Evolutionary conservation across 2,797 vertebrate species (phyloP).

Genomic region (Ibycter americanus): DNA sequence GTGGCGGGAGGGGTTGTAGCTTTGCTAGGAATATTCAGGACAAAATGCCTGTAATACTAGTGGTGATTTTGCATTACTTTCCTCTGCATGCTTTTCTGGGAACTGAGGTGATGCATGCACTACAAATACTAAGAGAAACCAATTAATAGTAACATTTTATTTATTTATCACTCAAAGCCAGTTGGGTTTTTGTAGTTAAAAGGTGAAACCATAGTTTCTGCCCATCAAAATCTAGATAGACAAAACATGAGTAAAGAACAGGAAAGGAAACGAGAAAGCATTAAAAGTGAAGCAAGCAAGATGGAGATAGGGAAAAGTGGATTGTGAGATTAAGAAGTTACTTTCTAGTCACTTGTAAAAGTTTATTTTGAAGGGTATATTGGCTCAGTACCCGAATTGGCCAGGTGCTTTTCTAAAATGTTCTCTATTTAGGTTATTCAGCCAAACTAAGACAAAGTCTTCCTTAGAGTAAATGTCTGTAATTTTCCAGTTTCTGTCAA

Average conservation of each 20-base stretch:
- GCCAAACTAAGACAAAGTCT: constrained; percentile 14
- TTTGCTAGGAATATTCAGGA: background rate
- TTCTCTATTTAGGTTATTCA: constrained; percentile 11
- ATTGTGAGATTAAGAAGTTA: background rate
- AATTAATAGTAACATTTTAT: background rate
- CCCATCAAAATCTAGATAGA: background rate
- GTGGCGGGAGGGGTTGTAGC: background rate
- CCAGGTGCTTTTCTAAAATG: constrained; percentile 29
- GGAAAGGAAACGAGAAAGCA: background rate
- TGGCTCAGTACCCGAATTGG: background rate
- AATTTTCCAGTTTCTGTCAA: constrained; percentile 53
- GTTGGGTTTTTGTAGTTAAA: background rate
- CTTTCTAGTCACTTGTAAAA: background rate
- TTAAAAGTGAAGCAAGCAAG: background rate
- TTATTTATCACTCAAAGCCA: background rate
- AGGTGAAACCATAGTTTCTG: background rate
- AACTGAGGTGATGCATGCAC: background rate
- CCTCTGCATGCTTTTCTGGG: background rate
- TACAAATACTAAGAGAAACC: background rate
- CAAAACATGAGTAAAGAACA: background rate
- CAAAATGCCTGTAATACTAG: background rate
- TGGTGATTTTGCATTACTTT: background rate
- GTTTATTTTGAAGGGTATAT: background rate
- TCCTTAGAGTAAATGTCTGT: constrained; percentile 43
- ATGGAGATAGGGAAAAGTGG: background rate